Percentiles rank a stretch among this genome's conserved stretches.
Evolutionary conservation across 1,140 invertebrate species (phyloP).

Genomic region (Plectrocnemia conspersa): DNA sequence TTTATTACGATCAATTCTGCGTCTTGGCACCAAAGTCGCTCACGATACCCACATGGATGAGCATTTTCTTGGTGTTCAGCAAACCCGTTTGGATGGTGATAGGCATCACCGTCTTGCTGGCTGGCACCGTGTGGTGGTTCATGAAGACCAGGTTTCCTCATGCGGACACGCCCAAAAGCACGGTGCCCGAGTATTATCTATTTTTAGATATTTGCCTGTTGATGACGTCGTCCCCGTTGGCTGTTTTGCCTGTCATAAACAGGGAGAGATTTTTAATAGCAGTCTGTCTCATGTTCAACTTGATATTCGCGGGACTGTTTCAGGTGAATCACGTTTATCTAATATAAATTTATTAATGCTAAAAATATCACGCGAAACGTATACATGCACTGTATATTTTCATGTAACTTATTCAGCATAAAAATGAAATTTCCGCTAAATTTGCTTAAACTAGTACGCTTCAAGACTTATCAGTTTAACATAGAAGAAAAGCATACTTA

Average conservation of each 20-base stretch:
- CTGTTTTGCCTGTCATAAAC: slow-evolving; percentile 5
- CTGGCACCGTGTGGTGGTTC: slow-evolving; percentile 35
- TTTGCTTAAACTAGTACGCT: too few species aligned
- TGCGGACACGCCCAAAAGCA: neutral
- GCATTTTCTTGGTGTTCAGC: slow-evolving; percentile 41
- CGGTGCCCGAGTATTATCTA: neutral
- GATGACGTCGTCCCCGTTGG: slow-evolving; percentile 23
- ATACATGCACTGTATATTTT: too few species aligned
- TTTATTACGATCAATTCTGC: slow-evolving; percentile 42
- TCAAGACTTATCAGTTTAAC: too few species aligned
- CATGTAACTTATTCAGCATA: too few species aligned
- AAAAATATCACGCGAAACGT: too few species aligned
- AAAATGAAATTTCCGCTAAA: too few species aligned
- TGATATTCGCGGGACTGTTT: slow-evolving; percentile 23
- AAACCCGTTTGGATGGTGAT: slow-evolving; percentile 38
- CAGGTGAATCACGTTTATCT: slow-evolving; percentile 11
- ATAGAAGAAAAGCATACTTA: too few species aligned
- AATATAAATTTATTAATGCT: too few species aligned
- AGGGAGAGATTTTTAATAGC: slow-evolving; percentile 19
- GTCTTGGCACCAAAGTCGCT: slow-evolving; percentile 42
- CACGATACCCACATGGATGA: slow-evolving; percentile 43
- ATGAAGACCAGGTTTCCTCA: slow-evolving; percentile 25
- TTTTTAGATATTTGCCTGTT: slow-evolving; percentile 23
- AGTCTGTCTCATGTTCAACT: slow-evolving; percentile 18
- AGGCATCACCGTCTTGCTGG: slow-evolving; percentile 27